Evolutionary conservation across 2,888 invertebrate genomes (phyloP).

Genomic region (Andricus curvator): DNA sequence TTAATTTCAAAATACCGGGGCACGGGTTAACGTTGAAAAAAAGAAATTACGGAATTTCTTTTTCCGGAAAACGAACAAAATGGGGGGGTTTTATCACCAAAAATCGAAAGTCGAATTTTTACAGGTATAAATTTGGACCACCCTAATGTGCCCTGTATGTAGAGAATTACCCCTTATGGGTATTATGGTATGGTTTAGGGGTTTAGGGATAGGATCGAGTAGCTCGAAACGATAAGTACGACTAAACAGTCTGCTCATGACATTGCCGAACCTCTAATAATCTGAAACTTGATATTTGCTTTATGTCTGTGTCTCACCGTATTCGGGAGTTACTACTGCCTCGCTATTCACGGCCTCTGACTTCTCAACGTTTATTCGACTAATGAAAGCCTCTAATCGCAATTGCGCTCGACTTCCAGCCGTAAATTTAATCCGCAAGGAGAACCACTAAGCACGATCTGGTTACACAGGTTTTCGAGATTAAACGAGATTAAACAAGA

Average conservation of each 20-base stretch:
- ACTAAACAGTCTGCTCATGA: slow-evolving; percentile 39
- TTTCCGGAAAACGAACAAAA: too few relatives aligned
- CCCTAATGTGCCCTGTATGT: too few relatives aligned
- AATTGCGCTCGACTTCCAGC: slow-evolving; percentile 31
- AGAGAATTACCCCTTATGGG: too few relatives aligned
- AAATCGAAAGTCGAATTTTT: too few relatives aligned
- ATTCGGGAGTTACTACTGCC: not conserved
- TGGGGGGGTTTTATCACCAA: too few relatives aligned
- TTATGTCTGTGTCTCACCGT: not conserved
- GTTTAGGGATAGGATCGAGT: not conserved
- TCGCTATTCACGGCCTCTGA: slow-evolving; percentile 37
- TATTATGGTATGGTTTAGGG: too few relatives aligned
- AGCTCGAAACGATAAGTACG: slow-evolving; percentile 27
- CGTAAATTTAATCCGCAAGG: slow-evolving; percentile 37
- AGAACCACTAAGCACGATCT: slow-evolving; percentile 19
- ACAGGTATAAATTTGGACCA: too few relatives aligned
- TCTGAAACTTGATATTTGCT: slow-evolving; percentile 38
- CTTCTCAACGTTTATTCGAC: slow-evolving; percentile 37
- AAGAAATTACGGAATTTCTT: too few relatives aligned
- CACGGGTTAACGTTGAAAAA: too few relatives aligned
- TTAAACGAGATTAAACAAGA: not conserved
- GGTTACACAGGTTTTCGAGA: not conserved
- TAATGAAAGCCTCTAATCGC: slow-evolving; percentile 37
- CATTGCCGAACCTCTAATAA: slow-evolving; percentile 30
- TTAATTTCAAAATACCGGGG: too few relatives aligned